Conservation (phyloP, 1,140 invertebrate genomes). For the Nephotettix cincticeps region DNA sequence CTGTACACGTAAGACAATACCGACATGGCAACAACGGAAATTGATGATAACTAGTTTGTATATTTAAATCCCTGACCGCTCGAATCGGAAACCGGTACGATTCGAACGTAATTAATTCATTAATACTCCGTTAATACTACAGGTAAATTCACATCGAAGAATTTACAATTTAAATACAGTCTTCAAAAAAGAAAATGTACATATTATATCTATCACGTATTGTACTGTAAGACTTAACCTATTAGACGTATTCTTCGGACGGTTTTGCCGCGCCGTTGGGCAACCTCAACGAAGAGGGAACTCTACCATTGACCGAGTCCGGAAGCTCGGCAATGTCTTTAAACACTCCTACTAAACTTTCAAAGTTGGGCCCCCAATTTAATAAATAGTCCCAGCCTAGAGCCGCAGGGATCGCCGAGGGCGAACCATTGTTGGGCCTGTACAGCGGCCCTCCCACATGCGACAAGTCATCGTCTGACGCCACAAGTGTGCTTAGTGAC, state of each 20-base stretch:
- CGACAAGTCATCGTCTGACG: constrained; percentile 86
- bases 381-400: constrained; percentile 91
- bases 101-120: constrained; percentile 3
- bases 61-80: constrained; percentile 6
- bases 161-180: constrained; percentile 16
- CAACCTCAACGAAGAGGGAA: constrained; percentile 36
- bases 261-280: constrained; percentile 40
- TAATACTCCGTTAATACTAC: neutral
- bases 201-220: constrained; percentile 16
- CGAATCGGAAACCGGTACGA: neutral
- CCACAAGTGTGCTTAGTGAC: constrained; percentile 87
- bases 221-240: constrained; percentile 22
- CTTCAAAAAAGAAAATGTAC: neutral
- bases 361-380: constrained; percentile 95
- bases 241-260: constrained; percentile 42
- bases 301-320: constrained; percentile 50
- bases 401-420: constrained; percentile 62
- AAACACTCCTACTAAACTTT: constrained; percentile 92
- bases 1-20: constrained; percentile 23
- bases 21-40: constrained; percentile 3
- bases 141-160: constrained; percentile 14
- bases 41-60: neutral
- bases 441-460: constrained; percentile 60
- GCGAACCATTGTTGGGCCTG: constrained; percentile 71
- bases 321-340: constrained; percentile 94